Conservation (phyloP, 1,140 invertebrate genomes). For the Pantala flavescens region DNA sequence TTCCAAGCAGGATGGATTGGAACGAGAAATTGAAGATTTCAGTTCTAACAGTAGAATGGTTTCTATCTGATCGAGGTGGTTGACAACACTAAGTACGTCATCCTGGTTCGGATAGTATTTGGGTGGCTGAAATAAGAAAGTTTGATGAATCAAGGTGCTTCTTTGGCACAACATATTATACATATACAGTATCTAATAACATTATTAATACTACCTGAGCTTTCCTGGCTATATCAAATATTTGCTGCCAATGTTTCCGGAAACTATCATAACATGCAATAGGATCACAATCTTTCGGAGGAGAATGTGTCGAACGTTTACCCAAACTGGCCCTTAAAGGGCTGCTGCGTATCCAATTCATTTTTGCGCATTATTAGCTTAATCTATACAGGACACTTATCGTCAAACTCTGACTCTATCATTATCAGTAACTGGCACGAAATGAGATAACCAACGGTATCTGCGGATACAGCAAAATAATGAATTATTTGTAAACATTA, state of each 20-base stretch:
- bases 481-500: no score
- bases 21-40: constrained; percentile 33
- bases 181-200: no score
- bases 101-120: constrained; percentile 51
- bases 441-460: no score
- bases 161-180: no score
- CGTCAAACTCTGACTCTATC: no score
- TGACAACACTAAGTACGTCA: constrained; percentile 80
- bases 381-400: not conserved
- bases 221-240: constrained; percentile 66
- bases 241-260: constrained; percentile 89
- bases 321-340: constrained; percentile 25
- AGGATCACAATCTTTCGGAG: constrained; percentile 52
- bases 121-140: constrained; percentile 30
- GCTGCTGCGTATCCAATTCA: constrained; percentile 30
- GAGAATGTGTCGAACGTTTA: constrained; percentile 29
- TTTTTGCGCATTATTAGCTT: constrained; percentile 18
- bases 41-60: constrained; percentile 78
- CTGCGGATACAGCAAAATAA: no score
- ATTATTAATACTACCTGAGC: constrained; percentile 39
- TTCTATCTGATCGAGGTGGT: constrained; percentile 85
- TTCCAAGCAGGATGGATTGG: constrained; percentile 54
- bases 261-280: constrained; percentile 84
- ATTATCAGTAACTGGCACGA: no score
- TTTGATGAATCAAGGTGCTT: constrained; percentile 13